Conservation (phyloP, 2,113 vertebrate species). For the Enhydra lutris region DNA sequence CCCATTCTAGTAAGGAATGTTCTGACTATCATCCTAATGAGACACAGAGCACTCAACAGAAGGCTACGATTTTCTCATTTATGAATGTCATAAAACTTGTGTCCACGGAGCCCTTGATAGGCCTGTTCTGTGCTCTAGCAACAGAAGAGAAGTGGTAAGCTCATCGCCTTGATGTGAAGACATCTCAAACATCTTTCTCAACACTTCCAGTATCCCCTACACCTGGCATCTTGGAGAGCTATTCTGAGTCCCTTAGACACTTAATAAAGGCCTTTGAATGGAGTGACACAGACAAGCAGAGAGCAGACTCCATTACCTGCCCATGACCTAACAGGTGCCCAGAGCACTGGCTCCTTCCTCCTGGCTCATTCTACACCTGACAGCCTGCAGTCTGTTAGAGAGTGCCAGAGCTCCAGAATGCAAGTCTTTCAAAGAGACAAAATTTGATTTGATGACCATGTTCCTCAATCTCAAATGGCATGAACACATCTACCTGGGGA, state of each 20-base stretch:
- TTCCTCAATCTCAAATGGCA: neutral
- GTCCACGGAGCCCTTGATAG: neutral
- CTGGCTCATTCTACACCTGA: neutral
- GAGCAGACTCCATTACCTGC: neutral
- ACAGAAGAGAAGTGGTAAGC: neutral
- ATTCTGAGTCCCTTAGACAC: too few species aligned
- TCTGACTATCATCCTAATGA: conserved; percentile 1
- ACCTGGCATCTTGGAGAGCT: neutral
- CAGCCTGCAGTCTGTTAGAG: rapidly evolving
- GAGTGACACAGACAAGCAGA: neutral
- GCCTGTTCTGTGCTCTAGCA: neutral
- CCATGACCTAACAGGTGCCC: neutral
- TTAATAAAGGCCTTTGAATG: neutral
- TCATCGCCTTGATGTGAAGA: neutral
- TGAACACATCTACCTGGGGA: neutral
- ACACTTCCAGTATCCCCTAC: rapidly evolving
- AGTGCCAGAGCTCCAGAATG: neutral
- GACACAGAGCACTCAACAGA: neutral
- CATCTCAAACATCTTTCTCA: neutral
- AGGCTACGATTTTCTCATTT: conserved; percentile 21
- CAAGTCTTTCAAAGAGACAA: neutral
- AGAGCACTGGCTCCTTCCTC: neutral
- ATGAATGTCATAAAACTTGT: neutral
- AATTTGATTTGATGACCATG: neutral
- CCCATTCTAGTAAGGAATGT: conserved; percentile 65